phyloP scores from a whole-genome alignment of 1,140 invertebrate genomes.

The Zophobas atratus region DNA sequence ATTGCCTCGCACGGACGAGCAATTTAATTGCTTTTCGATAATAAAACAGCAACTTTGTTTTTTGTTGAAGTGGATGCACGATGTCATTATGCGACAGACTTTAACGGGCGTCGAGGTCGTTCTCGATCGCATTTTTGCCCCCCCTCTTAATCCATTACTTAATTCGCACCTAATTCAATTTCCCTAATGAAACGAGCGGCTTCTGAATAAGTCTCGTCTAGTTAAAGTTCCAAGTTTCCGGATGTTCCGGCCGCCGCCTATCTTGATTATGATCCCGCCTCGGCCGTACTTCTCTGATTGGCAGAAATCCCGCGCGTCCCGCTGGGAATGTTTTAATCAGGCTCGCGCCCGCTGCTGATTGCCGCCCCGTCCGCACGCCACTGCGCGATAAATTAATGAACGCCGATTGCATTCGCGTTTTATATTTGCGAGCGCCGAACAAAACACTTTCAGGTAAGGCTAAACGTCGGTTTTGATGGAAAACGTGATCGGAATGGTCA shows the following conservation, averaged over 20 bases:
- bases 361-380: conserved; percentile 43
- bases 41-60: conserved; percentile 25
- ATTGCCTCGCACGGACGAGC: conserved; percentile 19
- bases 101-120: neutral
- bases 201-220: conserved; percentile 23
- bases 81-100: neutral
- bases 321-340: conserved; percentile 59
- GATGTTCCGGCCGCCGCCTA: conserved; percentile 37
- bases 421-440: conserved; percentile 15
- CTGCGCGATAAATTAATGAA: conserved; percentile 46
- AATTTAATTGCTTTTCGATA: conserved; percentile 48
- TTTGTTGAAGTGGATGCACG: neutral
- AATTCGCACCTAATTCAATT: conserved; percentile 32
- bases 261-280: conserved; percentile 34
- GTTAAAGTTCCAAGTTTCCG: conserved; percentile 36
- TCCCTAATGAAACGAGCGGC: conserved; percentile 28
- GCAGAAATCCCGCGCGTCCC: conserved; percentile 55
- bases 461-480: conserved; percentile 54
- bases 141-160: neutral
- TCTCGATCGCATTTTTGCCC: neutral
- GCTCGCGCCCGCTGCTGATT: conserved; percentile 54
- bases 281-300: conserved; percentile 53
- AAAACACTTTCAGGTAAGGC: conserved; percentile 51
- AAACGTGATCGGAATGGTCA: conserved; percentile 50
- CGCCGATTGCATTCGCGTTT: conserved; percentile 1